A percentile compares a stretch with the other conserved stretches of the same genome.
phyloP scores from a whole-genome alignment of 1,140 invertebrate species.

The Anagrus nilaparvatae region DNA sequence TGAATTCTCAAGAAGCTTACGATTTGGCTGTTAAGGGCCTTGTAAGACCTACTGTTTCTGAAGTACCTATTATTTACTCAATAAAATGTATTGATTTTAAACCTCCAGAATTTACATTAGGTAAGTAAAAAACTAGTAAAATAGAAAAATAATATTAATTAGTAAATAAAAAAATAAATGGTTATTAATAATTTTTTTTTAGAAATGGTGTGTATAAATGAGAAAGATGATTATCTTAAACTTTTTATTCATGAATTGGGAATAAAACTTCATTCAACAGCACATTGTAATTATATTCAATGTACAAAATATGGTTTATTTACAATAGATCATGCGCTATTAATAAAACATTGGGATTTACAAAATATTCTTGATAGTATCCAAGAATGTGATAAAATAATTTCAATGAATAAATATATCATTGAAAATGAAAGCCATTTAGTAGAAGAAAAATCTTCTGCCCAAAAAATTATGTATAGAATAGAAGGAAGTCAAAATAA shows the following conservation, averaged over 20 bases:
- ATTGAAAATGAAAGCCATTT: constrained; percentile 35
- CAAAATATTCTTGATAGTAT: constrained; percentile 67
- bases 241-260: constrained; percentile 72
- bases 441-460: too few species aligned
- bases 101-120: constrained; percentile 76
- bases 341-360: constrained; percentile 75
- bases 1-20: constrained; percentile 79
- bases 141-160: neutral
- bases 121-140: constrained; percentile 38
- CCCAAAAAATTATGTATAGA: too few species aligned
- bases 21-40: constrained; percentile 72
- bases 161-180: constrained; percentile 1
- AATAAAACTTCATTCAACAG: constrained; percentile 62
- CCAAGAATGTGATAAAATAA: constrained; percentile 39
- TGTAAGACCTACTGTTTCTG: constrained; percentile 58
- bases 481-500: neutral
- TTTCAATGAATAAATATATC: constrained; percentile 44
- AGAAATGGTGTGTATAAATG: constrained; percentile 81
- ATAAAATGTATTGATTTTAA: constrained; percentile 77
- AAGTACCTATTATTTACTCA: constrained; percentile 71
- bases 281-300: constrained; percentile 67
- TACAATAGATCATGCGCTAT: constrained; percentile 59
- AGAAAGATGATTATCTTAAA: constrained; percentile 64
- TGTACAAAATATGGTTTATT: constrained; percentile 78
- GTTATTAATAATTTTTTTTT: constrained; percentile 33